Conservation (phyloP, 2,113 vertebrate genomes). For the Megalops atlanticus region DNA sequence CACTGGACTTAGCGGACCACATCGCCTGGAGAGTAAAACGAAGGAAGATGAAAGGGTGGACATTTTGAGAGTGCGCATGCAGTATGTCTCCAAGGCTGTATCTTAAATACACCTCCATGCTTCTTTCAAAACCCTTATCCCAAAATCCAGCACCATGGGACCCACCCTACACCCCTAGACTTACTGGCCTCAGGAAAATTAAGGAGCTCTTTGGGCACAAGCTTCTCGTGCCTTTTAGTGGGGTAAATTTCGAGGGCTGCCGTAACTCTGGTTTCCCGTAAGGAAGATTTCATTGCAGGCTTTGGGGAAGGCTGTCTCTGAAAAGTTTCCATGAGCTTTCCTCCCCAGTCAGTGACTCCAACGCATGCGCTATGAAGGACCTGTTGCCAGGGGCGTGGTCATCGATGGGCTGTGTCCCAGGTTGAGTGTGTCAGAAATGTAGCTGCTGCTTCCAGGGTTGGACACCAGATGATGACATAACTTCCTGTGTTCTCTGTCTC, state of each 20-base stretch:
- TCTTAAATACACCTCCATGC: too few species aligned
- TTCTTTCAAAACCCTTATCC: neutral
- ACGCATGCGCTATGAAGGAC: neutral
- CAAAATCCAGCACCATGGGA: neutral
- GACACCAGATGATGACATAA: neutral
- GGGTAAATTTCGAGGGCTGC: neutral
- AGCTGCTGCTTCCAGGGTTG: neutral
- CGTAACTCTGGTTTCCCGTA: neutral
- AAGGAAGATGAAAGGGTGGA: constrained; percentile 12
- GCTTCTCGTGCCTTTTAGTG: neutral
- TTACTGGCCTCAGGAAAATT: neutral
- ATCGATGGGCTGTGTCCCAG: neutral
- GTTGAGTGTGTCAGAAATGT: neutral
- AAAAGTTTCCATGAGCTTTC: neutral
- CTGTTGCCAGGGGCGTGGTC: neutral
- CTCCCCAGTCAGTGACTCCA: too few species aligned
- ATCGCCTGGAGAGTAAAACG: neutral
- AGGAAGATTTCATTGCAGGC: neutral
- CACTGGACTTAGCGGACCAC: neutral
- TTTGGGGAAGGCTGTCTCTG: neutral
- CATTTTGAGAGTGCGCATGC: constrained; percentile 7
- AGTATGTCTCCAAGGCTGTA: too few species aligned
- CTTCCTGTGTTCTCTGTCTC: neutral
- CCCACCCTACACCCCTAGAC: neutral
- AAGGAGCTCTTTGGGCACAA: neutral